phyloP scores from a whole-genome alignment of 2,888 invertebrate genomes.

The Epirrhoe alternata region DNA sequence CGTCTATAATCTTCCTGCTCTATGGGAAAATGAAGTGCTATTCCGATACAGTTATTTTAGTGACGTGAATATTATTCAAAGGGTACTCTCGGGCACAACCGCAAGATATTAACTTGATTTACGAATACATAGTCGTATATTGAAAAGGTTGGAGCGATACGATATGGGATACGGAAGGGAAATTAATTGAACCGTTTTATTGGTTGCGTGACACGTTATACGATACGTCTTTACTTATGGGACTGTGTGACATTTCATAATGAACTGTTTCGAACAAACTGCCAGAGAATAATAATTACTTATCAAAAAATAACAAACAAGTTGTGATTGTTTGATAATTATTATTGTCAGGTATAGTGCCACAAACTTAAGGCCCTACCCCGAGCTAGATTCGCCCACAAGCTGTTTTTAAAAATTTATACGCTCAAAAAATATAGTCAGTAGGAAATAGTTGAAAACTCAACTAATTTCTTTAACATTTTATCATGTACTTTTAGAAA shows the following conservation, averaged over 20 bases:
- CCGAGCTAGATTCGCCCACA: too few relatives aligned
- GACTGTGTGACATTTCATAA: background rate
- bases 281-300: background rate
- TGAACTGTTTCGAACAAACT: background rate
- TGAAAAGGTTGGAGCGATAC: slow-evolving; percentile 29
- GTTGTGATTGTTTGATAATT: too few relatives aligned
- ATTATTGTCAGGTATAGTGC: too few relatives aligned
- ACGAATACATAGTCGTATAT: slow-evolving; percentile 30
- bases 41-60: slow-evolving; percentile 25
- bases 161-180: slow-evolving; percentile 20
- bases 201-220: slow-evolving; percentile 2
- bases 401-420: too few relatives aligned
- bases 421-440: too few relatives aligned
- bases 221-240: background rate
- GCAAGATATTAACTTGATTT: slow-evolving; percentile 33
- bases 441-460: too few relatives aligned
- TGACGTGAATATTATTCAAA: slow-evolving; percentile 24
- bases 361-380: too few relatives aligned
- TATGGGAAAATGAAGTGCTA: background rate
- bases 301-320: too few relatives aligned
- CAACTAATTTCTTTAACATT: too few relatives aligned
- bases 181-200: slow-evolving; percentile 17
- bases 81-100: slow-evolving; percentile 22
- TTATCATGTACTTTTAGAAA: too few relatives aligned
- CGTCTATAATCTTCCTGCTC: background rate